Conservation (phyloP, 2,113 vertebrate species). For the Geococcyx californianus region DNA sequence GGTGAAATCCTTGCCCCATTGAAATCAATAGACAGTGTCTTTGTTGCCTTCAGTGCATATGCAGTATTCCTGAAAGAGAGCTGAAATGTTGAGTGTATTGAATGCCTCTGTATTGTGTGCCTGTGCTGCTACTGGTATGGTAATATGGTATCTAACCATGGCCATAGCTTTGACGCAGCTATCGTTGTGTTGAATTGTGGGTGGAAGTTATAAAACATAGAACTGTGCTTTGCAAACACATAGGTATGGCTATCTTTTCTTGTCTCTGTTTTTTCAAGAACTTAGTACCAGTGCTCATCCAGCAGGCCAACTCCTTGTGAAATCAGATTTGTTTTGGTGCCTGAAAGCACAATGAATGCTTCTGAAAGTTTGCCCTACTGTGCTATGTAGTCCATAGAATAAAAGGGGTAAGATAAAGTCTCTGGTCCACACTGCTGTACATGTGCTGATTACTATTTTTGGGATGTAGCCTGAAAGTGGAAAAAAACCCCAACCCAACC, state of each 20-base stretch:
- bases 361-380: background rate
- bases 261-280: background rate
- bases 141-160: background rate
- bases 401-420: background rate
- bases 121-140: background rate
- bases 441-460: background rate
- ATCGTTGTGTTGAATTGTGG: background rate
- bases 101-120: background rate
- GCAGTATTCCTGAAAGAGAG: background rate
- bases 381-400: background rate
- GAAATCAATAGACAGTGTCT: background rate
- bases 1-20: background rate
- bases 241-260: background rate
- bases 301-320: background rate
- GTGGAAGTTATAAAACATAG: background rate
- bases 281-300: background rate
- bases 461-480: background rate
- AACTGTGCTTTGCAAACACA: background rate
- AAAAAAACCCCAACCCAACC: background rate
- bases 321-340: background rate
- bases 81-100: background rate
- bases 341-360: background rate
- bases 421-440: background rate
- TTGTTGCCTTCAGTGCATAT: accelerated
- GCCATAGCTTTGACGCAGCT: background rate